phyloP scores from a whole-genome alignment of 2,113 vertebrate species.

The Eulacestoma nigropectus region DNA sequence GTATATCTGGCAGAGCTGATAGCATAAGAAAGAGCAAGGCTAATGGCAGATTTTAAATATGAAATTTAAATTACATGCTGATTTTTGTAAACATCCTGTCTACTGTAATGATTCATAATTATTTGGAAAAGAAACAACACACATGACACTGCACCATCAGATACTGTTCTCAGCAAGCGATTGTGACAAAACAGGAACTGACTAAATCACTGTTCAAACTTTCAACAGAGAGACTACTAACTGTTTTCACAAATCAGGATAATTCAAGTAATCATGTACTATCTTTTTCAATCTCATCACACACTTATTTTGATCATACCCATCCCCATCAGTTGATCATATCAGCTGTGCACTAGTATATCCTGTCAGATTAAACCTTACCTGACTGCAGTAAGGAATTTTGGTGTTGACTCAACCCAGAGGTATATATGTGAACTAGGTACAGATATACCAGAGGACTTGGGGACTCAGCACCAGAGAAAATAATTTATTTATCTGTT shows the following conservation, averaged over 20 bases:
- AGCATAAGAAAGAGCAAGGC: not conserved
- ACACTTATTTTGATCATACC: not conserved
- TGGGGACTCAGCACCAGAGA: not conserved
- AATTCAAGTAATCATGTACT: not conserved
- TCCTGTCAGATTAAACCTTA: not conserved
- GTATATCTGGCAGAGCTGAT: not conserved
- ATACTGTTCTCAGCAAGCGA: not conserved
- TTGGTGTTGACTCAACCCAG: not conserved
- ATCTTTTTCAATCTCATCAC: not conserved
- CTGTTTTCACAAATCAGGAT: not conserved
- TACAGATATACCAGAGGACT: not conserved
- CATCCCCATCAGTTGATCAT: not conserved
- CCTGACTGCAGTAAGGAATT: not conserved
- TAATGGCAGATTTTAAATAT: not conserved
- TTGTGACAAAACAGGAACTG: not conserved
- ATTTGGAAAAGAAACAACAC: slow-evolving; percentile 4
- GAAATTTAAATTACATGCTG: not conserved
- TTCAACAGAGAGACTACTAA: not conserved
- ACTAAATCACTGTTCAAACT: not conserved
- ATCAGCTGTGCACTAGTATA: not conserved
- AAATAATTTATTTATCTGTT: not conserved
- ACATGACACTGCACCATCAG: not conserved
- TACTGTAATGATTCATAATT: not conserved
- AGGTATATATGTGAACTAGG: not conserved
- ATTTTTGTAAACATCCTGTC: not conserved